Evolutionary conservation across 2,797 vertebrate species (phyloP).

Genomic region (Glyptemys insculpta): DNA sequence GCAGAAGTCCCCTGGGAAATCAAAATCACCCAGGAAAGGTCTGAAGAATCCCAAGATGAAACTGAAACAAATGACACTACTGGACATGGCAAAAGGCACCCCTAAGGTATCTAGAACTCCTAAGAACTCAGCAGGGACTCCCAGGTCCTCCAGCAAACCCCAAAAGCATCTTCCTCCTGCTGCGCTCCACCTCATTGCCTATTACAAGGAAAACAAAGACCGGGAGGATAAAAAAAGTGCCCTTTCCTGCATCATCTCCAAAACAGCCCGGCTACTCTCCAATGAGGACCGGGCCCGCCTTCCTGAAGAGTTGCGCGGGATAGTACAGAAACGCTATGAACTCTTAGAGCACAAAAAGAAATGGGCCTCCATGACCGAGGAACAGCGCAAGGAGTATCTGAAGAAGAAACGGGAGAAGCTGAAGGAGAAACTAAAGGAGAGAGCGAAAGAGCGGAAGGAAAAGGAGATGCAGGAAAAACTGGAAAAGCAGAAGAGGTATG

Average conservation of each 20-base stretch:
- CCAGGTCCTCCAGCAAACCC: conserved; percentile 86
- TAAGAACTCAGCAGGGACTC: conserved; percentile 82
- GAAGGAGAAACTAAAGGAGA: conserved; percentile 91
- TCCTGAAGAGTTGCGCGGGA: conserved; percentile 89
- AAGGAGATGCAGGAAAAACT: conserved; percentile 91
- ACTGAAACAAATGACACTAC: conserved; percentile 97
- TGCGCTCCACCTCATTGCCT: conserved; percentile 94
- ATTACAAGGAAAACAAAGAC: conserved; percentile 96
- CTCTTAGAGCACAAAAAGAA: conserved; percentile 91
- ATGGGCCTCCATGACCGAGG: conserved; percentile 95
- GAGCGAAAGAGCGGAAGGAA: conserved; percentile 92
- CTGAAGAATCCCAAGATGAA: conserved; percentile 90
- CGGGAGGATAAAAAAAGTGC: conserved; percentile 93
- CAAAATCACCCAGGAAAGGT: conserved; percentile 88
- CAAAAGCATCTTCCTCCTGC: conserved; percentile 93
- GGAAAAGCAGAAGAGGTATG: conserved; percentile 92
- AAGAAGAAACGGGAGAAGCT: conserved; percentile 91
- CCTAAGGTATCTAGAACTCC: conserved; percentile 84
- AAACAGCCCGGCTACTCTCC: conserved; percentile 91
- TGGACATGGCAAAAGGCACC: conserved; percentile 93
- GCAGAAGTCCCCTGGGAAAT: conserved; percentile 85
- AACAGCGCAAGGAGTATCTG: conserved; percentile 90
- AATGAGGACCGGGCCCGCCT: conserved; percentile 91
- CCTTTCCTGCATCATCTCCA: conserved; percentile 91
- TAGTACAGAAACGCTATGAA: conserved; percentile 95